Base-by-base conservation (phyloP, 2,888 invertebrate genomes). In the Xylota segnis region DNA sequence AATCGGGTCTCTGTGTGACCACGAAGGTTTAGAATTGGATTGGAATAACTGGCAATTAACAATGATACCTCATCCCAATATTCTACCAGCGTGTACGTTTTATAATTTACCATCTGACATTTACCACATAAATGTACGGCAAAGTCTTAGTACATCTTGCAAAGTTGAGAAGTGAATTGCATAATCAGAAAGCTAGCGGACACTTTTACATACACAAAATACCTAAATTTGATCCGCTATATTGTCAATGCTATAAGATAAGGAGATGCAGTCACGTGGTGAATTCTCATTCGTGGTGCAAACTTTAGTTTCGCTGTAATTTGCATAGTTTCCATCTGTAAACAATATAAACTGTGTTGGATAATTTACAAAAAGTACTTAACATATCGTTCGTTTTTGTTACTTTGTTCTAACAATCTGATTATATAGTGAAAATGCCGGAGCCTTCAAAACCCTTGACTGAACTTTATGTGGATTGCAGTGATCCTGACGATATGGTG, bases 391-490 rank as follows among this genome's bases (percentile, higher is more conserved):
- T 40, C 12, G 6, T 18, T 6, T 32, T 3, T 18, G 10, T 3
- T 54, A n/a, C n/a, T 6, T 56, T 9, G 32, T 56, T 14, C 9
- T 56, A 1, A 10, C 4, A 32, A 9, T 32, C 16, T 10, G n/a
- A 29, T 29, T n/a, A 23, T 14, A 29, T 14, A 27, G 6, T 4
- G 27, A 50, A 32, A 18, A 71, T 71, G 70, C 70, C 70, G 0
- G 56, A 47, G 7, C 70, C 58, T 5, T 16, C 29, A 18, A 71
- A 58, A 16, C 32, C 23, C 0, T 12, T 71, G 18, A 45, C 18
- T 32, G 58, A 71, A 29, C 45, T 71, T 6, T 71, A n/a, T 27
- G 10, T 71, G 7, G 70, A 71, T 16, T 71, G 70, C 16, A 45
- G 70, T 6, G 70, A 58, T 0, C 29, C 29, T 14, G 10, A 6